Evolutionary conservation across 2,113 vertebrate genomes (phyloP).

Genomic region (Holacanthus passer): DNA sequence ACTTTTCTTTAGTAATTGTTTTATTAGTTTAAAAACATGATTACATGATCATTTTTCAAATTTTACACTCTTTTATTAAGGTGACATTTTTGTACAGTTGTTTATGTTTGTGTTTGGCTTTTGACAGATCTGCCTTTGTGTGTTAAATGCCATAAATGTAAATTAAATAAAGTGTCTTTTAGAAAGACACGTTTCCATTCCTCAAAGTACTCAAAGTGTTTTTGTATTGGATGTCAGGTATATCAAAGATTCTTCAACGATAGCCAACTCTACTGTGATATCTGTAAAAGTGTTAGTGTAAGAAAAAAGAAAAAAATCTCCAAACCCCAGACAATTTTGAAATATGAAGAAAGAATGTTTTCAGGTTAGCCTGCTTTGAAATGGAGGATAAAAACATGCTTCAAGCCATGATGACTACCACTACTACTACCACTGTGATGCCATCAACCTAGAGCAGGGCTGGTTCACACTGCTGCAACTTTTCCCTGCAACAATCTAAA

Average conservation of each 20-base stretch:
- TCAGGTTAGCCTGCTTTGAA: neutral
- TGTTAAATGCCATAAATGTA: neutral
- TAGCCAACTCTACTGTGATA: neutral
- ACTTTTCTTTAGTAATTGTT: no score
- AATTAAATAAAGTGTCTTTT: neutral
- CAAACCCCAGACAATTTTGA: neutral
- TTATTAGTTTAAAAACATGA: no score
- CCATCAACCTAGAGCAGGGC: no score
- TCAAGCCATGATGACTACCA: neutral
- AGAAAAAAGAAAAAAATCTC: neutral
- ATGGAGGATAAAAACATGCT: neutral
- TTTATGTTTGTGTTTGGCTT: neutral
- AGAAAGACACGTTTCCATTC: neutral
- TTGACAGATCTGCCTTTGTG: neutral
- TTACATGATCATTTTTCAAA: neutral
- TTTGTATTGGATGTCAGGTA: neutral
- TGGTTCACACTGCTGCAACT: no score
- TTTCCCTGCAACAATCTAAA: no score
- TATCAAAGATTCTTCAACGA: neutral
- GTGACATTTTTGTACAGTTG: no score
- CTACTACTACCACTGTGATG: no score
- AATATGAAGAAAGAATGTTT: neutral
- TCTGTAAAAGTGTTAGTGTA: neutral
- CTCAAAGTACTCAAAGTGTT: neutral
- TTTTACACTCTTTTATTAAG: neutral